Conservation (phyloP, 1,140 invertebrate species). For the Hycleus cichorii region DNA sequence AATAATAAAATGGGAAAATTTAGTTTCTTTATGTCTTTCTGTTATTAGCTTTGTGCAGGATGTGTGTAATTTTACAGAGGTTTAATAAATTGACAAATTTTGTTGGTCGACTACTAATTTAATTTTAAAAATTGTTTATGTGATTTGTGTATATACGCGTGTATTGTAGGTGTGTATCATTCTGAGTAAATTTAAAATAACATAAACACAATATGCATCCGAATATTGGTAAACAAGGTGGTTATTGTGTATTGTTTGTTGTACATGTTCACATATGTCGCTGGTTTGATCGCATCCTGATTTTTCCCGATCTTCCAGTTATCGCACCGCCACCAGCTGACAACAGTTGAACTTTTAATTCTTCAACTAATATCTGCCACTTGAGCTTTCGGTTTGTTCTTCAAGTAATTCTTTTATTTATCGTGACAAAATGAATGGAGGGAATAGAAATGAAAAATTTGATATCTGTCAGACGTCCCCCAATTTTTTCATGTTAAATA, state of each 20-base stretch:
- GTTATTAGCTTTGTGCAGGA: too few relatives aligned
- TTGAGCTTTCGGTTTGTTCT: slow-evolving; percentile 25
- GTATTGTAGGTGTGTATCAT: too few relatives aligned
- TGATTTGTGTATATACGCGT: too few relatives aligned
- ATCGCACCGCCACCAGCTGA: slow-evolving; percentile 26
- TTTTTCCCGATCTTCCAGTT: slow-evolving; percentile 10
- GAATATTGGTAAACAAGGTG: too few relatives aligned
- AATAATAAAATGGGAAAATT: too few relatives aligned
- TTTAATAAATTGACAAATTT: too few relatives aligned
- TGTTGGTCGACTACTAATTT: too few relatives aligned
- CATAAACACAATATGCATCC: too few relatives aligned
- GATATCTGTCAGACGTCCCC: slow-evolving; percentile 20
- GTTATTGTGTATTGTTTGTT: neutral
- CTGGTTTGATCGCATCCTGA: slow-evolving; percentile 5
- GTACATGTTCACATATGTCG: slow-evolving; percentile 10
- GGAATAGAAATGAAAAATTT: slow-evolving; percentile 28
- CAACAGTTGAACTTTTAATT: slow-evolving; percentile 30
- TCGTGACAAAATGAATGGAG: slow-evolving; percentile 20
- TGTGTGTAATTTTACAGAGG: too few relatives aligned
- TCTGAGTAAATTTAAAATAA: too few relatives aligned
- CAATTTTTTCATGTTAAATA: slow-evolving; percentile 18
- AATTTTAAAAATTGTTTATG: too few relatives aligned
- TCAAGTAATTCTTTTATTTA: slow-evolving; percentile 23
- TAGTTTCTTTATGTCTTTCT: too few relatives aligned
- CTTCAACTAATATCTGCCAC: slow-evolving; percentile 28